Evolutionary conservation across 2,113 vertebrate species (phyloP), one percentile per base, ranked within the genome.

Genomic region (Rana temporaria): DNA sequence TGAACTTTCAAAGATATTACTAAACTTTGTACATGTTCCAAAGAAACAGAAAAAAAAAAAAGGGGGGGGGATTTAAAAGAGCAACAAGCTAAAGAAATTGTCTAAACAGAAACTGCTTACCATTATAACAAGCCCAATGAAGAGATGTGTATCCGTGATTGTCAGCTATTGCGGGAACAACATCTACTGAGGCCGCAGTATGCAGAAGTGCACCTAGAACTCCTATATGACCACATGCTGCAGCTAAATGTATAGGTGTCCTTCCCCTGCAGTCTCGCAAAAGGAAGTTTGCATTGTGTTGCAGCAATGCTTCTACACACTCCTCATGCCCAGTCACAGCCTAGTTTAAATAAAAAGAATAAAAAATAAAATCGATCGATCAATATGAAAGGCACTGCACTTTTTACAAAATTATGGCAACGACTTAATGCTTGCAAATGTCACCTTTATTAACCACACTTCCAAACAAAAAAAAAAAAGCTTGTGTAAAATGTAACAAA

Each of bases 111-210:
- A 48, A 48, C 42, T 48, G 38, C 88, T 90, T 95, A 99, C 98
- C 98, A 63, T 98, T 99, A 85, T 99, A 99, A 92, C 97, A 99
- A 88, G 98, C 97, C 98, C 98, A 99, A 73, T 99, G 98, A 85
- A 99, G 95, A 9, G 98, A 97, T 17, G 98, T 99, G 63, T 99
- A 99, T 90, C 98, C 98, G 1, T 96, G 95, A 96, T 93, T 97
- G 94, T 99, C 98, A 88, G 94, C 91, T 87, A 95, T 82, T 20
- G 94, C 91, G 80, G 96, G 96, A 22, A 94, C 90, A 26, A 92
- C 91, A 85, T 98, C 96, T 84, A 90, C 82, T 64, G 95, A 89
- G 59, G 96, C 87, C 30, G 96, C 93, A 55, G 98, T 95, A 91
- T 99, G 96, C 89, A 99, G 87, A 79, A 99, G 96, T 17, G 95